These are phyloP conservation scores for Rosalia funebris DNA, from an alignment of 2,888 invertebrate species.

Conservation along the genomic window DNA sequence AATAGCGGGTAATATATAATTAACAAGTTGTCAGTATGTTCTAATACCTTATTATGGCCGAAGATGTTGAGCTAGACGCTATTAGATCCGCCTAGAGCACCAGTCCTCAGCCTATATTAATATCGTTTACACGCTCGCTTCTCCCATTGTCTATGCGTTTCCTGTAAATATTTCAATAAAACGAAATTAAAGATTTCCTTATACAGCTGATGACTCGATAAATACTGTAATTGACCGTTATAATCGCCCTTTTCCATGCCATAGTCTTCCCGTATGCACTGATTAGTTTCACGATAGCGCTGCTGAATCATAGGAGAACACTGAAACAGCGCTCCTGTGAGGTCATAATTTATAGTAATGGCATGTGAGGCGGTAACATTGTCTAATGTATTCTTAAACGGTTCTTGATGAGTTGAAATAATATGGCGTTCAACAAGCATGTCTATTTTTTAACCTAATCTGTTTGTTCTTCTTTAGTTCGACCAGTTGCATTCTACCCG, in stretches of 20 bases:
- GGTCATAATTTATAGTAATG: constrained; percentile 16
- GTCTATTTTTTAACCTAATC: too few species aligned
- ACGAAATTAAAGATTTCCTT: constrained; percentile 3
- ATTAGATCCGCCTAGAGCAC: too few species aligned
- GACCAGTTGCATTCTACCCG: too few species aligned
- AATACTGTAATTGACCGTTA: neutral
- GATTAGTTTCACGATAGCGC: constrained; percentile 14
- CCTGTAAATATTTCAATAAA: constrained; percentile 4
- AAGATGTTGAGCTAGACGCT: too few species aligned
- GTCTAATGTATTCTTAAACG: constrained; percentile 18
- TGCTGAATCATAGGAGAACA: constrained; percentile 6
- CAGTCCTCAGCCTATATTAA: too few species aligned
- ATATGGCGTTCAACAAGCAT: neutral
- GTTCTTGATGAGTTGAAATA: constrained; percentile 15
- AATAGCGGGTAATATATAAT: too few species aligned
- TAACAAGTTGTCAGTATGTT: too few species aligned
- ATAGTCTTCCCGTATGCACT: neutral
- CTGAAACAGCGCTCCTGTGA: neutral
- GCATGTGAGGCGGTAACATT: neutral
- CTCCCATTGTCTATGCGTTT: neutral
- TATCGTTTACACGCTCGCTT: neutral
- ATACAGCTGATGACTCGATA: constrained; percentile 3
- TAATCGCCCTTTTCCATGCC: neutral
- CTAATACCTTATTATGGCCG: too few species aligned
- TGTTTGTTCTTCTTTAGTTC: too few species aligned